Percentiles rank a stretch among this genome's conserved stretches.
phyloP scores from a whole-genome alignment of 2,888 invertebrate genomes.

The Chymomyza procnemis region DNA sequence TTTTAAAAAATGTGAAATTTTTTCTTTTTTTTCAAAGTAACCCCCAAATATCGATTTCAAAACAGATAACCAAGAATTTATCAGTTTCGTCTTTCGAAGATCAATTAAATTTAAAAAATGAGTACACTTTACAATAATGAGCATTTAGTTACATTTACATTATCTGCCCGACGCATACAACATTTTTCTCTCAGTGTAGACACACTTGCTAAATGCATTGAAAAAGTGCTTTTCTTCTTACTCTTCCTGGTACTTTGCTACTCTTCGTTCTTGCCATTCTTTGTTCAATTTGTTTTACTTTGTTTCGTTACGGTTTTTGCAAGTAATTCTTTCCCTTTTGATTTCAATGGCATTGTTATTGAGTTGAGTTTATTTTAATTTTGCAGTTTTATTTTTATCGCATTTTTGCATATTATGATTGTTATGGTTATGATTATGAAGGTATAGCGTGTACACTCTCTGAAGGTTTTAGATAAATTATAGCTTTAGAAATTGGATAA shows the following conservation, averaged over 20 bases:
- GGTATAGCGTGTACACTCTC: neutral
- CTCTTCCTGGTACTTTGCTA: neutral
- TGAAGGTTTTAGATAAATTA: neutral
- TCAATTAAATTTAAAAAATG: no score
- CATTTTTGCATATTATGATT: conserved; percentile 5
- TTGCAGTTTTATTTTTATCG: conserved; percentile 22
- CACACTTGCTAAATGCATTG: conserved; percentile 18
- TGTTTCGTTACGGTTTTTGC: conserved; percentile 6
- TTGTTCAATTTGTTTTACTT: conserved; percentile 5
- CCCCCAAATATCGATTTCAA: no score
- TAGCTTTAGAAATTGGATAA: neutral
- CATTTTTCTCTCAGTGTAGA: neutral
- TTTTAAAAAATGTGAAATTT: no score
- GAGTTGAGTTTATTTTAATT: conserved; percentile 56
- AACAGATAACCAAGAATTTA: no score
- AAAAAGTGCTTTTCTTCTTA: neutral
- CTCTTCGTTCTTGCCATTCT: neutral
- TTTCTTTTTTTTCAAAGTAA: no score
- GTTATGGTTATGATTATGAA: neutral
- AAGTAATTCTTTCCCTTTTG: conserved; percentile 31
- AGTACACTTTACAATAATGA: no score
- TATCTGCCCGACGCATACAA: no score
- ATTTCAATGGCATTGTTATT: conserved; percentile 56
- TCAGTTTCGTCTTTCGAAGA: no score
- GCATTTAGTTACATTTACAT: no score